A percentile compares a stretch with the other conserved stretches of the same genome.
Conservation (phyloP, 2,113 vertebrate species). For the Pseudorectes ferrugineus region DNA sequence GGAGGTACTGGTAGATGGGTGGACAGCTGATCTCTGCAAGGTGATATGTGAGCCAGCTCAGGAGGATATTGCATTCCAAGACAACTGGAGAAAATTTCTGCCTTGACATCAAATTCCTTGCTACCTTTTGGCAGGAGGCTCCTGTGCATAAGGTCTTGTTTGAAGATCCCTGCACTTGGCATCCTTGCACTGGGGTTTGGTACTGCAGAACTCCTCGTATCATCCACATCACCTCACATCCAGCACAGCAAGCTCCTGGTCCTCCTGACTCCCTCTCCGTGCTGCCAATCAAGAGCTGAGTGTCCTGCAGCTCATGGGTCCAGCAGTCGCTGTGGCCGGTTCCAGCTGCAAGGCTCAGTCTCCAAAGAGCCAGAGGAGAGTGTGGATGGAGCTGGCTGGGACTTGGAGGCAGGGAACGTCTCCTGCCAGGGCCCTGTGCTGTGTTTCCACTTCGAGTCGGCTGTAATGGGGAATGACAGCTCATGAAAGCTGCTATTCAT, state of each 20-base stretch:
- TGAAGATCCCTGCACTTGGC: not conserved
- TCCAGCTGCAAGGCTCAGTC: not conserved
- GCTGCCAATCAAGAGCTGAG: accelerated
- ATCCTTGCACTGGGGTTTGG: not conserved
- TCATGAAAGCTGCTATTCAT: conserved; percentile 77
- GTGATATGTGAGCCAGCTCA: not conserved
- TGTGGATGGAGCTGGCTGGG: not conserved
- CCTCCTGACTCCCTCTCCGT: not conserved
- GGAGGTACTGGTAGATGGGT: not conserved
- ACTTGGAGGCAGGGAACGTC: not conserved
- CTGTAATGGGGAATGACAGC: conserved; percentile 74
- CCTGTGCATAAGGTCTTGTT: not conserved
- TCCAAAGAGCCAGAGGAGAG: not conserved
- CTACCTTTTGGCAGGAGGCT: conserved; percentile 11
- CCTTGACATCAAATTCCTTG: not conserved
- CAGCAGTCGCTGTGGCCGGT: not conserved
- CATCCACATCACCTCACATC: not conserved
- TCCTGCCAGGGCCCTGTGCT: not conserved
- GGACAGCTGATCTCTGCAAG: not conserved
- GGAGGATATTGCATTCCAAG: not conserved
- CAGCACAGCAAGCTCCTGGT: not conserved
- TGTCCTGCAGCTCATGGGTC: not conserved
- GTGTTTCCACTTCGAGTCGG: conserved; percentile 50
- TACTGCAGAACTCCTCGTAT: not conserved
- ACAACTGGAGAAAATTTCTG: not conserved